Conservation (phyloP, 2,888 invertebrate genomes). For the Thymelicus acteon region DNA sequence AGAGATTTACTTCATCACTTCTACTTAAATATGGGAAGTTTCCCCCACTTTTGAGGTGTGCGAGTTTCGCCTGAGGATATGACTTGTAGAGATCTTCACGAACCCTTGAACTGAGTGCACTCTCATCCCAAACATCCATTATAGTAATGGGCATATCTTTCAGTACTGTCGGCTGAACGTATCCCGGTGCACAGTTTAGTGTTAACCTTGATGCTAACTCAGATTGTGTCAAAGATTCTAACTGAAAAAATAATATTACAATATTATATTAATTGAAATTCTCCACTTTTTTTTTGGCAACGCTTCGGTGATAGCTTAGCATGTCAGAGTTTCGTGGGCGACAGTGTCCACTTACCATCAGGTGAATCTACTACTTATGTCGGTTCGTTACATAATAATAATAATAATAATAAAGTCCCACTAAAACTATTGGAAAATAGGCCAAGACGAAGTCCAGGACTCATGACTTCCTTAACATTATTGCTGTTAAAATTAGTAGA, state of each 20-base stretch:
- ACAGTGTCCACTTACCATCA: too few relatives aligned
- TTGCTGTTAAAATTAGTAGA: too few relatives aligned
- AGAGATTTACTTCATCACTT: constrained; percentile 94
- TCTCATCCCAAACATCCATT: constrained; percentile 95
- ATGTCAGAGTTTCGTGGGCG: too few relatives aligned
- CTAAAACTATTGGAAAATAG: too few relatives aligned
- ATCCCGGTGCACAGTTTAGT: constrained; percentile 92
- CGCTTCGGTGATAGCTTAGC: too few relatives aligned
- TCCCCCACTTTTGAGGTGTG: constrained; percentile 94
- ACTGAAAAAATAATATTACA: constrained; percentile 80
- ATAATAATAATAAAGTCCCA: too few relatives aligned
- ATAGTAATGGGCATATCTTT: constrained; percentile 90
- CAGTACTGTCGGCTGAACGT: constrained; percentile 91
- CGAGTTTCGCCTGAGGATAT: constrained; percentile 93
- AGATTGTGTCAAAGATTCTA: constrained; percentile 92
- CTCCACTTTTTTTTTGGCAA: too few relatives aligned
- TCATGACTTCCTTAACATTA: too few relatives aligned
- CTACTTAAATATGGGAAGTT: constrained; percentile 96
- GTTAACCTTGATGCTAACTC: constrained; percentile 94
- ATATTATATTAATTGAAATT: too few relatives aligned
- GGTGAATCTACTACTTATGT: too few relatives aligned
- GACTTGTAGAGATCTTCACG: constrained; percentile 93
- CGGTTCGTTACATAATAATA: too few relatives aligned
- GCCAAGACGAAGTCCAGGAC: too few relatives aligned
- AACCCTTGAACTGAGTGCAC: constrained; percentile 91